A percentile compares a stretch with the other conserved stretches of the same genome.
Conservation (phyloP, 1,140 invertebrate genomes). For the Meloidogyne exigua region DNA sequence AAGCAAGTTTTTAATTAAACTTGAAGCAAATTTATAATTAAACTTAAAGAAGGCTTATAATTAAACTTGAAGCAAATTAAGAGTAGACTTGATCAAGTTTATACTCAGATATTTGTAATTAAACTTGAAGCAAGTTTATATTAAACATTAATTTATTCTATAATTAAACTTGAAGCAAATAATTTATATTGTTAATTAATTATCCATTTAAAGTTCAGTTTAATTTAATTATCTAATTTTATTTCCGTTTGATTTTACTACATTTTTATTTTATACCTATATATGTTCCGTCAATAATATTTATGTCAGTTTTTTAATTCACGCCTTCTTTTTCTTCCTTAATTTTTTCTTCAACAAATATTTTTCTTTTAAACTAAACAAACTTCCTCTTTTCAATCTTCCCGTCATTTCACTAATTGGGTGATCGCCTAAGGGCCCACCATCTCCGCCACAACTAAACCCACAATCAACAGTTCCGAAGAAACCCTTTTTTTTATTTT, state of each 20-base stretch:
- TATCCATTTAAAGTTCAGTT: background rate
- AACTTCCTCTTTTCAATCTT: constrained; percentile 16
- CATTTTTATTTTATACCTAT: background rate
- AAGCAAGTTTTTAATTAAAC: too few species aligned
- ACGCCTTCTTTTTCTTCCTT: background rate
- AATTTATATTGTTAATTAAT: background rate
- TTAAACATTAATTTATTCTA: too few species aligned
- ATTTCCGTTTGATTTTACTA: background rate
- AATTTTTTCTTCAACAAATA: background rate
- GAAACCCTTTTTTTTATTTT: background rate
- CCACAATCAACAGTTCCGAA: background rate
- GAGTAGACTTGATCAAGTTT: too few species aligned
- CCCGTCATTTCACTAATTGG: constrained; percentile 15
- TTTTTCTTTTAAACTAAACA: background rate
- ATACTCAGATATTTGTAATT: too few species aligned
- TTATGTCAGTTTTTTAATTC: background rate
- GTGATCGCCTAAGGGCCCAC: constrained; percentile 20
- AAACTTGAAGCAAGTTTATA: background rate
- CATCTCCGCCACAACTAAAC: constrained; percentile 6
- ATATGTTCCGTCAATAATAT: background rate
- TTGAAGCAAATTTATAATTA: background rate
- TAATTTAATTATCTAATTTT: background rate
- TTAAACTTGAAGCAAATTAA: too few species aligned
- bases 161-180: background rate
- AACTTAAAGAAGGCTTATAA: too few species aligned